Base-by-base conservation (phyloP, 2,113 vertebrate genomes). In the Axis porcinus region DNA sequence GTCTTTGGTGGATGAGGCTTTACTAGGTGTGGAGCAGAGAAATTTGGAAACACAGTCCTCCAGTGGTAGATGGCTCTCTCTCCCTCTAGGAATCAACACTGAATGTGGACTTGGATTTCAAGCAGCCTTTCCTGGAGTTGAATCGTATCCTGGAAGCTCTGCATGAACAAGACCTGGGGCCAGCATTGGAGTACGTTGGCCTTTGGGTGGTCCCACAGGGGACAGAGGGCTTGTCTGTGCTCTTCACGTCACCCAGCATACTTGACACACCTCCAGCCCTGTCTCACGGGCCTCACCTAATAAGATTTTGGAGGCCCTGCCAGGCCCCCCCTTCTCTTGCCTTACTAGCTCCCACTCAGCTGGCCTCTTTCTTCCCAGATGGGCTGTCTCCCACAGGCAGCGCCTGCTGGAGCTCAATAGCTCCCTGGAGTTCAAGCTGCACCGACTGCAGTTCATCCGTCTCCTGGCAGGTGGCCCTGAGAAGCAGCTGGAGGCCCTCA, bases 71-170 rank as follows among this genome's bases (percentile, higher is more conserved):
- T 54, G 13, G 47, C 23, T 67, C 36, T 95, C n/a, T 86, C 23
- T 86, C 21, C 84, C 54, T 36, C 30, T 91, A 99, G 99, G 99
- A 99, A 97, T 99, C 99, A 10, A 99, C 99, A 7, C 98, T 99
- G 86, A 99, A 99, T 83, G 99, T 99, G 97, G 99, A 99, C 95
- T 99, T 99, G 99, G 99, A 99, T 98, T 99, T 99, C 99, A 99
- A 99, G 98, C 99, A 99, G 97, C 99, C 99, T 67, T 99, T 99
- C 96, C 98, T 99, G 94, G 99, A 99, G 97, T 97, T 99, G 91
- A 99, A 99, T 98, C 98, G 99, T 94, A 99, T 99, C 97, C 98
- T 99, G 58, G 99, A 99, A 98, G 99, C 99, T 86, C 98, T 99
- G 96, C 99, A 99, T 23, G 99, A 99, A 98, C 99, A 99, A 97